These are phyloP conservation scores for Oncorhynchus mykiss DNA, from an alignment of 2,113 vertebrate genomes.

Conservation along the genomic window DNA sequence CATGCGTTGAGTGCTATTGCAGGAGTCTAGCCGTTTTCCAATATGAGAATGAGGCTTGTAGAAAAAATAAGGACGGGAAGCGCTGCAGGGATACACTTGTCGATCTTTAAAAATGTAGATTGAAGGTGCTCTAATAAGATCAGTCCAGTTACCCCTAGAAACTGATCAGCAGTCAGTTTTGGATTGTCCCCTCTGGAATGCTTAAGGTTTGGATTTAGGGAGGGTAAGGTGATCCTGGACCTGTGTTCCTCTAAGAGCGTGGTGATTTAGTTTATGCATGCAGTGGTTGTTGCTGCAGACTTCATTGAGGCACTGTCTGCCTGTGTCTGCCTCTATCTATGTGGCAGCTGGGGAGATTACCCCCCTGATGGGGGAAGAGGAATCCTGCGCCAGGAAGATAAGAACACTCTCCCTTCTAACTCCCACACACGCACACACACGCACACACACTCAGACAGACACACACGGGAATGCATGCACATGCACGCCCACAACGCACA, in stretches of 20 bases:
- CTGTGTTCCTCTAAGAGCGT: conserved; percentile 28
- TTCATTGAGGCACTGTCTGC: conserved; percentile 59
- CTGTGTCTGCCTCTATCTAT: conserved; percentile 39
- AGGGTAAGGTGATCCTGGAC: conserved; percentile 47
- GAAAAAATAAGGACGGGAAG: no score
- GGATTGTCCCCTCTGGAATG: conserved; percentile 42
- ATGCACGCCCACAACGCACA: background rate
- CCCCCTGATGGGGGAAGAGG: conserved; percentile 52
- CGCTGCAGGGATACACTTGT: no score
- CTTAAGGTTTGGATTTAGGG: conserved; percentile 55
- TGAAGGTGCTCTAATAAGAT: background rate
- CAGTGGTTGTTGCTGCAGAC: conserved; percentile 52
- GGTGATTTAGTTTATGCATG: conserved; percentile 49
- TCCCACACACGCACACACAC: background rate
- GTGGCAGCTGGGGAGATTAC: conserved; percentile 63
- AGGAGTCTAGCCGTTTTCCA: no score
- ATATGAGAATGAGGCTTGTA: no score
- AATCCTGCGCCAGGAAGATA: conserved; percentile 75
- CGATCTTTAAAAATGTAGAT: conserved; percentile 12
- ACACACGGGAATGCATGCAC: background rate
- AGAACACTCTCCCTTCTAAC: conserved; percentile 49
- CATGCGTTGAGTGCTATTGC: background rate
- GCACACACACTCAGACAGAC: background rate
- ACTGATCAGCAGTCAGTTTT: conserved; percentile 48
- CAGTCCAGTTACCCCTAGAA: conserved; percentile 13